Conservation (phyloP, 92 coral and sea anemone species). For the Zoanthus sansibaricus region DNA sequence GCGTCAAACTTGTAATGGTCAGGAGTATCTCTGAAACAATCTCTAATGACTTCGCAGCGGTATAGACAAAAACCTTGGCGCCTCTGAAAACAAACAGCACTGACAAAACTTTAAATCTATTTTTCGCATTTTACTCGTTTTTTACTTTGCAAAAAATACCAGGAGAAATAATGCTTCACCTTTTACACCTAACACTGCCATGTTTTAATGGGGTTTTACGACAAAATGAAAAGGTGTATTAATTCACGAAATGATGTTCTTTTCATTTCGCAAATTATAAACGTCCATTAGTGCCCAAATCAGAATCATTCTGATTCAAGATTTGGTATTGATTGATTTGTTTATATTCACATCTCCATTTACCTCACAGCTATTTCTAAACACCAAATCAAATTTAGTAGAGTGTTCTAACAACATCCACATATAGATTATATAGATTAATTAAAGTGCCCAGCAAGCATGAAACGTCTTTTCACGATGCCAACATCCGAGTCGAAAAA, state of each 20-base stretch:
- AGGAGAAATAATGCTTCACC: conserved; percentile 30
- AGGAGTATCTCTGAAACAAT: conserved; percentile 37
- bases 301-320: conserved; percentile 67
- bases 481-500: conserved; percentile 25
- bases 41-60: conserved; percentile 51
- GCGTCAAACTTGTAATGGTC: neutral
- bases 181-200: conserved; percentile 60
- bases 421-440: conserved; percentile 68
- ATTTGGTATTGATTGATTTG: conserved; percentile 65
- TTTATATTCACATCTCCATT: conserved; percentile 65
- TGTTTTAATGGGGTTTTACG: conserved; percentile 71
- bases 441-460: conserved; percentile 55
- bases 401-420: conserved; percentile 63
- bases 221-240: conserved; percentile 65
- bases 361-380: conserved; percentile 75
- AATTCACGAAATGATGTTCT: conserved; percentile 75
- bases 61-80: conserved; percentile 37
- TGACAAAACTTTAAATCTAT: conserved; percentile 8
- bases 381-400: conserved; percentile 79
- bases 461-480: neutral
- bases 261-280: conserved; percentile 71
- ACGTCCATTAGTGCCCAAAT: conserved; percentile 61
- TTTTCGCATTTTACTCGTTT: neutral
- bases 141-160: neutral
- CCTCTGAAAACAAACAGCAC: conserved; percentile 41